A percentile compares a stretch with the other conserved stretches of the same genome.
Conservation (phyloP, 2,888 invertebrate species). For the Omphaloscelis lunosa region DNA sequence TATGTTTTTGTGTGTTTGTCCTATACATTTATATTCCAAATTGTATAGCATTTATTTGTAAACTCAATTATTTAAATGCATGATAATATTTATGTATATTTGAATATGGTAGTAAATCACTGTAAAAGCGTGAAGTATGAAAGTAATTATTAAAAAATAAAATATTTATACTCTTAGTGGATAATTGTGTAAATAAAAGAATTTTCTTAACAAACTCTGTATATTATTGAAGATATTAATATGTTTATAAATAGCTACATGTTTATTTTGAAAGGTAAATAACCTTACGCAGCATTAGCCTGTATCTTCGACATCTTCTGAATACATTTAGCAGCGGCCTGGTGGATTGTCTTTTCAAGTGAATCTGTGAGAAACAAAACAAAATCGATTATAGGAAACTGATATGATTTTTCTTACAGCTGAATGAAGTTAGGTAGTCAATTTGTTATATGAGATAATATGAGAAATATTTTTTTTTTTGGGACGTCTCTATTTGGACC, state of each 20-base stretch:
- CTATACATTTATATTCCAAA: constrained; percentile 51
- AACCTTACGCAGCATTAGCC: constrained; percentile 77
- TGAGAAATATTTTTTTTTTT: no score
- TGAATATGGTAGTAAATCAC: constrained; percentile 53
- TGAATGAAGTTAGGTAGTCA: not conserved
- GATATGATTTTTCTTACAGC: not conserved
- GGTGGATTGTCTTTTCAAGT: constrained; percentile 94
- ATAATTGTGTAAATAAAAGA: constrained; percentile 88
- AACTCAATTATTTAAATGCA: constrained; percentile 42
- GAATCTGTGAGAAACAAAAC: constrained; percentile 90
- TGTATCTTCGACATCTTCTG: constrained; percentile 89
- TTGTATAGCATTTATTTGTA: constrained; percentile 38
- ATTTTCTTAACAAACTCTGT: constrained; percentile 70
- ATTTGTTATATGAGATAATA: no score
- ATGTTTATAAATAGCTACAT: constrained; percentile 24
- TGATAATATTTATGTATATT: constrained; percentile 31
- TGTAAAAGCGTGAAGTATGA: constrained; percentile 57
- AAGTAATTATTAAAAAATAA: constrained; percentile 59
- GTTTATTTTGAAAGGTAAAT: not conserved
- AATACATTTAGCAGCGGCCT: constrained; percentile 93
- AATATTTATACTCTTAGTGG: constrained; percentile 84
- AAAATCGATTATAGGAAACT: not conserved
- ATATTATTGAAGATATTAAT: constrained; percentile 64
- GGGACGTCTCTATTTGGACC: no score
- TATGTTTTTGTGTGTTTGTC: constrained; percentile 36